Conservation (phyloP, 1,140 invertebrate species). For the Andrena cerasifolii region DNA sequence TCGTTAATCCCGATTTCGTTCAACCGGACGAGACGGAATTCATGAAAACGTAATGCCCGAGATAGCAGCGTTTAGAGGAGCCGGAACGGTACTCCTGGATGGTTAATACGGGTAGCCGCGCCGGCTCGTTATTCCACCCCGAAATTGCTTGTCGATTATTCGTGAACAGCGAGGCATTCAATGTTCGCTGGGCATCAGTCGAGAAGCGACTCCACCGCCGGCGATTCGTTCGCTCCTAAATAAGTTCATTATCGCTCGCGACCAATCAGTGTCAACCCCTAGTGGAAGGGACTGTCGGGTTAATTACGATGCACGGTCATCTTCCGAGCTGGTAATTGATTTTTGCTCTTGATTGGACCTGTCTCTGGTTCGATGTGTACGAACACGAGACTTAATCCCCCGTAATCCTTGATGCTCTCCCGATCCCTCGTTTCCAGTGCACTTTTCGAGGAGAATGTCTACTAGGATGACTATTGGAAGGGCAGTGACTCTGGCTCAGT, state of each 20-base stretch:
- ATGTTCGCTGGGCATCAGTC: neutral
- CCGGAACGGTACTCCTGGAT: neutral
- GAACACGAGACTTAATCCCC: too few relatives aligned
- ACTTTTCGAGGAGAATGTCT: too few relatives aligned
- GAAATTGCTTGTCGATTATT: constrained; percentile 13
- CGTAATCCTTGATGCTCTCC: too few relatives aligned
- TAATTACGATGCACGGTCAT: constrained; percentile 43
- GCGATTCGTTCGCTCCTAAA: constrained; percentile 15
- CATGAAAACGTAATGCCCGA: constrained; percentile 43
- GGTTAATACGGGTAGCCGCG: constrained; percentile 33
- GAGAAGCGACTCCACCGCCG: neutral
- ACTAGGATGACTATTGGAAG: too few relatives aligned
- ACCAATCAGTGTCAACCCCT: constrained; percentile 29
- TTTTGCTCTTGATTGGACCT: constrained; percentile 44
- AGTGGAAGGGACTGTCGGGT: constrained; percentile 12
- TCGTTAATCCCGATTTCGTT: constrained; percentile 38
- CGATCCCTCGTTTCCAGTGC: too few relatives aligned
- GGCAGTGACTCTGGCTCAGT: too few relatives aligned
- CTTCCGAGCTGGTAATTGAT: constrained; percentile 45
- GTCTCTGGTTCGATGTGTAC: too few relatives aligned
- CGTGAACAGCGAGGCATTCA: neutral
- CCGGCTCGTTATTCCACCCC: neutral
- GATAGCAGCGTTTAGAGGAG: constrained; percentile 40
- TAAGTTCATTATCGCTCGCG: constrained; percentile 39
- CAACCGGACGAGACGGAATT: constrained; percentile 35